Percentiles rank a stretch among this genome's conserved stretches.
These are phyloP conservation scores for Mellilla xanthometata DNA, from an alignment of 2,888 invertebrate genomes.

Conservation along the genomic window DNA sequence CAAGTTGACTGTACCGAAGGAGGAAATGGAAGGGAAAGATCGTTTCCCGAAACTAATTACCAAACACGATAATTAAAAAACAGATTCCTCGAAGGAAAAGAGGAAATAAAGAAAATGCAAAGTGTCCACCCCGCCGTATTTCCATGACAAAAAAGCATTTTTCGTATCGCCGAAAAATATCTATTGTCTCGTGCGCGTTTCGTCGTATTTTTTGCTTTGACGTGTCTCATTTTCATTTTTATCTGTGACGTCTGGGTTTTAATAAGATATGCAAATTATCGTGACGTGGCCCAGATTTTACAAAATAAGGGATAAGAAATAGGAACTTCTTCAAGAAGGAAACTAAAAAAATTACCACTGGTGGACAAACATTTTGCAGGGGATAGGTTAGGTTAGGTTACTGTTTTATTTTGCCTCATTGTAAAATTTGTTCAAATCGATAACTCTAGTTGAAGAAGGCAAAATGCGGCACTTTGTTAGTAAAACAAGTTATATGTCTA, in stretches of 20 bases:
- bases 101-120: constrained; percentile 79
- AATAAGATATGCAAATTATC: constrained; percentile 79
- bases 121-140: constrained; percentile 77
- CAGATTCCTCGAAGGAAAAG: constrained; percentile 70
- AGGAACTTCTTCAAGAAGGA: neutral
- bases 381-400: too few relatives aligned
- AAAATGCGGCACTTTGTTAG: too few relatives aligned
- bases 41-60: constrained; percentile 81
- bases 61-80: constrained; percentile 82
- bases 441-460: too few relatives aligned
- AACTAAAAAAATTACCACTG: too few relatives aligned
- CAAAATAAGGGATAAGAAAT: constrained; percentile 2
- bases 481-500: too few relatives aligned
- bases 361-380: too few relatives aligned
- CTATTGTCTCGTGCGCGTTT: constrained; percentile 74
- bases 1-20: constrained; percentile 67
- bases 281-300: constrained; percentile 44
- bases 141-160: constrained; percentile 75
- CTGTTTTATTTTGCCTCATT: too few relatives aligned
- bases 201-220: constrained; percentile 71
- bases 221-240: constrained; percentile 78
- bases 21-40: constrained; percentile 70
- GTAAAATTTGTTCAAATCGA: too few relatives aligned
- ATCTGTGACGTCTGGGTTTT: constrained; percentile 72
- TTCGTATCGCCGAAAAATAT: constrained; percentile 76